Evolutionary conservation across 2,113 vertebrate genomes (phyloP).

Genomic region (Gulo gulo): DNA sequence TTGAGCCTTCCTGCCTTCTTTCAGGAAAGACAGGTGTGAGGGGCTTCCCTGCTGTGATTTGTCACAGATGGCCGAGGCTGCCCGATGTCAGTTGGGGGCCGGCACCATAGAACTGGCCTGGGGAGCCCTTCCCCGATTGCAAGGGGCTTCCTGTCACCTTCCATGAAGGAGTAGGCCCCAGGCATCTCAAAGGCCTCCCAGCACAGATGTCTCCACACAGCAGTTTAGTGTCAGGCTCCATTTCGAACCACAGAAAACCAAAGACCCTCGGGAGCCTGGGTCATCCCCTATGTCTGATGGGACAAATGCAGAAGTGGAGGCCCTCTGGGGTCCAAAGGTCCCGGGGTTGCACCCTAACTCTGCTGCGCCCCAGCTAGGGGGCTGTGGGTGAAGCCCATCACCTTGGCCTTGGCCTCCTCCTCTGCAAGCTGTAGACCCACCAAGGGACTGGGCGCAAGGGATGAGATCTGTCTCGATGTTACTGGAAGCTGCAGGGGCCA

Average conservation of each 20-base stretch:
- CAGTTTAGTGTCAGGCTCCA: neutral
- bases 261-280: neutral
- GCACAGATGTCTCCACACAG: neutral
- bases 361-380: neutral
- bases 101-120: neutral
- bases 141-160: neutral
- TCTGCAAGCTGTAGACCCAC: neutral
- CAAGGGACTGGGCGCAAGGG: fast-evolving
- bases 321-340: neutral
- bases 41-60: neutral
- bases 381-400: fast-evolving
- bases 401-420: neutral
- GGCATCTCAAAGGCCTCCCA: neutral
- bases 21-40: neutral
- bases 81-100: fast-evolving
- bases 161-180: fast-evolving
- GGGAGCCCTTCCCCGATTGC: neutral
- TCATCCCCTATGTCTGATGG: neutral
- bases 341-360: neutral
- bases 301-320: neutral
- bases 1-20: neutral
- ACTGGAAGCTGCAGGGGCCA: neutral
- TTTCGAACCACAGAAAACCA: neutral
- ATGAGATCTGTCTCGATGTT: fast-evolving
- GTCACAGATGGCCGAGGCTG: neutral